Evolutionary conservation across 2,888 invertebrate genomes (phyloP), one percentile per base, ranked within the genome.

Genomic region (Oscheius sp.): DNA sequence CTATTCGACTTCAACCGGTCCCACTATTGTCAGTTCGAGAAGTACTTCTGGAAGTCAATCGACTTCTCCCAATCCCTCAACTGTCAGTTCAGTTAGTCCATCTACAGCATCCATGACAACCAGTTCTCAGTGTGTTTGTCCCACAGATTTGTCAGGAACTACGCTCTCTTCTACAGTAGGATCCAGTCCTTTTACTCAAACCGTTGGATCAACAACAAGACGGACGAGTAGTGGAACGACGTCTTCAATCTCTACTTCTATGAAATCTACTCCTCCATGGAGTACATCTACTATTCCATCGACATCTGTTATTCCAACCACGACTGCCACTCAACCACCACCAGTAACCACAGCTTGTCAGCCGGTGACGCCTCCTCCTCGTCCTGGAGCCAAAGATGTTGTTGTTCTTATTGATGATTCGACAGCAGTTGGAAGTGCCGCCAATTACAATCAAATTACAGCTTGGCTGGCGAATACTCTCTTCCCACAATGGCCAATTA

Each of bases 341-440:
- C 27, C 45, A 25, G 25, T 31, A 1, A 42, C 42, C n/a, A 39
- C 39, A 27, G 42, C 27, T n/a, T 61, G 42, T 10, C 8, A 45
- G 15, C 42, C 61, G n/a, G 45, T 29, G 20, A 45, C 45, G 10
- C 45, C 61, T 17, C 25, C 61, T 29, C 25, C 25, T 27, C 42
- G 61, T 29, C 61, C 61, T 3, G 61, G 61, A n/a, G 61, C 61
- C 3, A 23, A 50, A 39, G 75, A 76, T 53, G 61, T 76, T 6
- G 63, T 76, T 6, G 64, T 76, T 33, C 48, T 76, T 1, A 65
- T 76, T 5, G 75, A 76, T 45, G 73, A 73, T 37, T 76, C 75
- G 1, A 68, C 52, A 2, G 73, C 75, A 3, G 70, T 76, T 31
- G 33, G 46, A 37, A 50, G 20, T 20, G 20, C 52, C 0, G 53